These are phyloP conservation scores for Molossus alvarezi DNA, from an alignment of 2,797 vertebrate species.

Conservation along the genomic window DNA sequence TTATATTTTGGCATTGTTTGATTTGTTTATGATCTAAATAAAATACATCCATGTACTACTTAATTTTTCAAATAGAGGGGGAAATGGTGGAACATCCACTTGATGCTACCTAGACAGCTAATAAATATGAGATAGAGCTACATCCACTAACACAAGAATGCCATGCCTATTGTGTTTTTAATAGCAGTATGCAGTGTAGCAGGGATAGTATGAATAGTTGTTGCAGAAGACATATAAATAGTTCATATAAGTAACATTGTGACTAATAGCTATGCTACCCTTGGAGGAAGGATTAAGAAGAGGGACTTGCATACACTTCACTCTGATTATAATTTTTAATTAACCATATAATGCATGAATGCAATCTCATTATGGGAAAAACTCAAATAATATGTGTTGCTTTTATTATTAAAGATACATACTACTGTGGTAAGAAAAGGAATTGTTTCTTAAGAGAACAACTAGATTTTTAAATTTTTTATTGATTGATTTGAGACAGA, in stretches of 20 bases:
- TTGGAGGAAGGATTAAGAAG: neutral
- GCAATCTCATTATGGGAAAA: slow-evolving; percentile 35
- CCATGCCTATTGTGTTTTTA: neutral
- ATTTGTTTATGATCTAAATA: slow-evolving; percentile 4
- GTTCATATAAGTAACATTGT: neutral
- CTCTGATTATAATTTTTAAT: slow-evolving; percentile 24
- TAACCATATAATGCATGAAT: neutral
- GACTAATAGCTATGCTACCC: neutral
- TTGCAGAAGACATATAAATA: neutral
- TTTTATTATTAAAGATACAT: slow-evolving; percentile 53
- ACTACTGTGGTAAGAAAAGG: neutral
- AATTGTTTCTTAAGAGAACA: slow-evolving; percentile 7
- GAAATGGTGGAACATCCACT: neutral
- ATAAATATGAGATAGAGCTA: slow-evolving; percentile 30
- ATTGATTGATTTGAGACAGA: neutral
- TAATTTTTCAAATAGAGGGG: slow-evolving; percentile 24
- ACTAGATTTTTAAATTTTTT: neutral
- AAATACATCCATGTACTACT: neutral
- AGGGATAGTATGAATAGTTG: neutral
- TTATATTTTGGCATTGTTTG: neutral
- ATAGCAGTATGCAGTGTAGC: neutral
- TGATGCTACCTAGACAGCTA: neutral
- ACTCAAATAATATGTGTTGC: slow-evolving; percentile 12
- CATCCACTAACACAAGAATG: neutral
- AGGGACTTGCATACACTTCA: neutral